phyloP scores from a whole-genome alignment of 37 sponge, comb jelly and placozoan genomes.

The Bolinopsis microptera region DNA sequence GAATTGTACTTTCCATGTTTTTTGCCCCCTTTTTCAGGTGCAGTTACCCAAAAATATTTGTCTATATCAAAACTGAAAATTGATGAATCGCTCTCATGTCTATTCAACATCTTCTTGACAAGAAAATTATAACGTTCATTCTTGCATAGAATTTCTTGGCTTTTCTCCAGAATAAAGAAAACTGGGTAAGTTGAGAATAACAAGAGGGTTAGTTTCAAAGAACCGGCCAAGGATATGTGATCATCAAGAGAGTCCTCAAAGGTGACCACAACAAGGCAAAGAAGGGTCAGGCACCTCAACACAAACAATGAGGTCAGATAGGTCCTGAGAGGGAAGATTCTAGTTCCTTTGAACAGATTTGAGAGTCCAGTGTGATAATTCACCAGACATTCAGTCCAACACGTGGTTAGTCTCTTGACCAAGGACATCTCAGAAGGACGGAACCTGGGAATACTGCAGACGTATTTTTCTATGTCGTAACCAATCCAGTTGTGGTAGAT shows the following conservation, averaged over 20 bases:
- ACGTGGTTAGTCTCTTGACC: neutral
- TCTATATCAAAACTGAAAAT: neutral
- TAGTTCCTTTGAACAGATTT: neutral
- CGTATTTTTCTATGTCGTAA: neutral
- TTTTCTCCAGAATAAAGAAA: neutral
- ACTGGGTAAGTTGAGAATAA: neutral
- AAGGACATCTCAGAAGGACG: neutral
- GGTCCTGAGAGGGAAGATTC: neutral
- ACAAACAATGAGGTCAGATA: constrained; percentile 7
- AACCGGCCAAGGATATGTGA: neutral
- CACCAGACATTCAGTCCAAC: neutral
- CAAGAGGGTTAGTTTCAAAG: neutral
- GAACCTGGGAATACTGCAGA: neutral
- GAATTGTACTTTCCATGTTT: neutral
- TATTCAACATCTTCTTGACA: neutral
- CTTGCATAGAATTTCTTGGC: neutral
- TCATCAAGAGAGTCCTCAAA: neutral
- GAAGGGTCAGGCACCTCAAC: neutral
- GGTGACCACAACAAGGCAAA: neutral
- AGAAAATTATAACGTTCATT: neutral
- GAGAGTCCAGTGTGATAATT: constrained; percentile 15
- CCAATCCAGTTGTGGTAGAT: constrained; percentile 37
- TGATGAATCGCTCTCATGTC: neutral
- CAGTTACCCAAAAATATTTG: constrained; percentile 37
- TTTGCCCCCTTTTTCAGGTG: too few species aligned